Evolutionary conservation across 2,888 invertebrate genomes (phyloP).

Genomic region (Luffia ferchaultella): DNA sequence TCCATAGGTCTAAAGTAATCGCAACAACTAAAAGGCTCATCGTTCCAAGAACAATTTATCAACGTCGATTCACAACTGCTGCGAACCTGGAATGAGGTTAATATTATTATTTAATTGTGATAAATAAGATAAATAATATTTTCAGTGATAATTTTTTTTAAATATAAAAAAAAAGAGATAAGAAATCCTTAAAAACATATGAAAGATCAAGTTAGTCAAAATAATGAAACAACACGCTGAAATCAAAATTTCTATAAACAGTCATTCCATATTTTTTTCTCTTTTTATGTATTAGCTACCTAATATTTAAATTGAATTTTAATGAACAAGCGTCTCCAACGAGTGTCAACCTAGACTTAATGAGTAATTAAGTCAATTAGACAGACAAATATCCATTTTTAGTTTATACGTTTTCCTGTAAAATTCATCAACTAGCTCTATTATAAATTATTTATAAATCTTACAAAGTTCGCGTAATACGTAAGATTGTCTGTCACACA

Average conservation of each 20-base stretch:
- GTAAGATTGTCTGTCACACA: constrained; percentile 69
- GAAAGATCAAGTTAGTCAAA: neutral
- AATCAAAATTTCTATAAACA: too few relatives aligned
- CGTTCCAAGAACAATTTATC: constrained; percentile 69
- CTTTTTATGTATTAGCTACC: too few relatives aligned
- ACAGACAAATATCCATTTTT: too few relatives aligned
- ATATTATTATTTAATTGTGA: neutral
- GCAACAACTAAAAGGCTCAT: constrained; percentile 69
- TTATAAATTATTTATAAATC: too few relatives aligned
- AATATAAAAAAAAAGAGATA: neutral
- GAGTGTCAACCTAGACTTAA: too few relatives aligned
- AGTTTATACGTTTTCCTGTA: too few relatives aligned
- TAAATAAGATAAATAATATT: neutral
- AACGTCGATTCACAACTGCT: constrained; percentile 66
- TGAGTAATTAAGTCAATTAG: too few relatives aligned
- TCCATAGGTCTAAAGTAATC: constrained; percentile 69
- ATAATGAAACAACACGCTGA: too few relatives aligned
- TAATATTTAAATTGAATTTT: too few relatives aligned
- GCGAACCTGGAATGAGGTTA: constrained; percentile 40
- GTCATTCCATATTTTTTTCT: too few relatives aligned
- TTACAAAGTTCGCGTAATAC: constrained; percentile 66
- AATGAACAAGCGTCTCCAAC: too few relatives aligned
- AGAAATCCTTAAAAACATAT: neutral
- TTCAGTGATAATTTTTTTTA: neutral
- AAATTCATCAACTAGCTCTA: too few relatives aligned